phyloP scores from a whole-genome alignment of 2,888 invertebrate genomes.

The Galeruca laticollis region DNA sequence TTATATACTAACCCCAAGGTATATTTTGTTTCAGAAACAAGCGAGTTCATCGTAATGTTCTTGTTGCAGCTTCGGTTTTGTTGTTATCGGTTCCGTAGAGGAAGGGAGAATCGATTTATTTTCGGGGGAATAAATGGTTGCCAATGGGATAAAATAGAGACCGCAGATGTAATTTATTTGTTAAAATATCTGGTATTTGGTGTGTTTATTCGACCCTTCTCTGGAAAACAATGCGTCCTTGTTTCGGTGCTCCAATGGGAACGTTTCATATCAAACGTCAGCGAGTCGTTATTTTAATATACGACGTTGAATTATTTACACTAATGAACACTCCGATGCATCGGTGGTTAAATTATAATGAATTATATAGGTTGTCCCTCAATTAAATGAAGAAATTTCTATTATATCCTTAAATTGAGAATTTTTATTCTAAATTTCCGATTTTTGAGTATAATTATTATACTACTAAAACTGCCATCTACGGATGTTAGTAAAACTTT shows the following conservation, averaged over 20 bases:
- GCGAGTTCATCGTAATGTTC: constrained; percentile 21
- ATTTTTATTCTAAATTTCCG: no score
- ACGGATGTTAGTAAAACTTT: no score
- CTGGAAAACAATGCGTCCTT: constrained; percentile 16
- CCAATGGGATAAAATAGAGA: constrained; percentile 35
- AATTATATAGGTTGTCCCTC: no score
- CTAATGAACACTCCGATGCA: background rate
- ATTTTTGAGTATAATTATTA: no score
- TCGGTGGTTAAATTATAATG: background rate
- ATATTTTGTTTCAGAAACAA: background rate
- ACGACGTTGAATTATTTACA: background rate
- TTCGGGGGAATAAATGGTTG: constrained; percentile 29
- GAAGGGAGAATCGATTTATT: constrained; percentile 29
- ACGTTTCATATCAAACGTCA: constrained; percentile 9
- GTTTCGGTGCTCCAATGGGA: background rate
- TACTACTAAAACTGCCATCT: no score
- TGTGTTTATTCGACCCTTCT: constrained; percentile 30
- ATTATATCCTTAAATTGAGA: no score
- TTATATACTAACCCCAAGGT: background rate
- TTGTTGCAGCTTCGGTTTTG: constrained; percentile 26
- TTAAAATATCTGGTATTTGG: constrained; percentile 26
- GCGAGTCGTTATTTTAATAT: constrained; percentile 3
- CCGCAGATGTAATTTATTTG: constrained; percentile 32
- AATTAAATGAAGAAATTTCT: no score
- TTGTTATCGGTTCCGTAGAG: constrained; percentile 22